A percentile compares a stretch with the other conserved stretches of the same genome.
Conservation (phyloP, 1,140 invertebrate genomes). For the Drosophila ogumai region DNA sequence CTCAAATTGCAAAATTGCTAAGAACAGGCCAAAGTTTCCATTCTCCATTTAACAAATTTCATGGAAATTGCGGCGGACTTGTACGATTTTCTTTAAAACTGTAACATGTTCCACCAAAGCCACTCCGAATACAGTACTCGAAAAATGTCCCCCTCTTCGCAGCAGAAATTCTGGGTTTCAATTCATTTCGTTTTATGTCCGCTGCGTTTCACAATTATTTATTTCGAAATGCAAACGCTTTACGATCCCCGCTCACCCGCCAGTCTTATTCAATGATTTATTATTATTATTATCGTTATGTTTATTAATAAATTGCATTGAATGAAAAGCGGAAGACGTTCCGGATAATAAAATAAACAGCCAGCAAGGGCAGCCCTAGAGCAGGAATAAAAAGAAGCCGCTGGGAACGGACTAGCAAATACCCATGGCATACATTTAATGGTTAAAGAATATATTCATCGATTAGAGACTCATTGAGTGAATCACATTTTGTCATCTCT, state of each 20-base stretch:
- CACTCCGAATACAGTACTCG: not conserved
- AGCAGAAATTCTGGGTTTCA: slow-evolving; percentile 3
- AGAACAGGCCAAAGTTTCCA: not conserved
- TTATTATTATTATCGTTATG: slow-evolving; percentile 43
- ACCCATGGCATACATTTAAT: not conserved
- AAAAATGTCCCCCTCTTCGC: slow-evolving; percentile 3
- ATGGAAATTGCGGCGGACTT: not conserved
- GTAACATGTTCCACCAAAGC: not conserved
- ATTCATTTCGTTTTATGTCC: slow-evolving; percentile 30
- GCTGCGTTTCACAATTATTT: slow-evolving; percentile 37
- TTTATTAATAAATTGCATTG: slow-evolving; percentile 35
- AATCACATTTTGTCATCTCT: too few species aligned
- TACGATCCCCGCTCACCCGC: slow-evolving; percentile 10
- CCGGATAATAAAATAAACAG: slow-evolving; percentile 23
- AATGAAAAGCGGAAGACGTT: slow-evolving; percentile 22
- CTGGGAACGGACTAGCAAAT: not conserved
- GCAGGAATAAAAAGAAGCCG: not conserved
- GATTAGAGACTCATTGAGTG: too few species aligned
- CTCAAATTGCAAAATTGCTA: slow-evolving; percentile 1
- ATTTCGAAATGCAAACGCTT: slow-evolving; percentile 30
- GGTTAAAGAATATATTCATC: not conserved
- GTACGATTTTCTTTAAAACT: not conserved
- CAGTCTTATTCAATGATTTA: slow-evolving; percentile 27
- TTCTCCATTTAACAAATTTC: slow-evolving; percentile 2
- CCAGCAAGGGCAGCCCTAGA: too few species aligned